Evolutionary conservation across 1,140 invertebrate genomes (phyloP).

Genomic region (Samia ricini): DNA sequence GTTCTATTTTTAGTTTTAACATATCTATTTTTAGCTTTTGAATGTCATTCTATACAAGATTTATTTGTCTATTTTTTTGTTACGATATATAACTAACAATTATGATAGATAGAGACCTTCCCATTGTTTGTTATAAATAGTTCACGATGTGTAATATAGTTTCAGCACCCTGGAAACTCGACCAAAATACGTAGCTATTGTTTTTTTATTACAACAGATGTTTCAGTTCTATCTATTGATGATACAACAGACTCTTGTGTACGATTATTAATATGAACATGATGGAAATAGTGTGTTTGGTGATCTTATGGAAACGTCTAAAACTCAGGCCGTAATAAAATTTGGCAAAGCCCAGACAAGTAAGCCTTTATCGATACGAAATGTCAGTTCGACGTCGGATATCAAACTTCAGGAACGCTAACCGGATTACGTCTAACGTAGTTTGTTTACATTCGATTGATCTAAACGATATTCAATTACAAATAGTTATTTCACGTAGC

Average conservation of each 20-base stretch:
- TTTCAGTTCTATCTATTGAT: constrained; percentile 1
- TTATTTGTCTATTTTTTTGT: background rate
- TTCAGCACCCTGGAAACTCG: background rate
- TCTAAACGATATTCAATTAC: background rate
- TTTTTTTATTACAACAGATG: constrained; percentile 14
- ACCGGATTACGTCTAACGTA: constrained; percentile 2
- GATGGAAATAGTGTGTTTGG: background rate
- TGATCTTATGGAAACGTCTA: constrained; percentile 1
- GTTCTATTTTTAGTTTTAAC: background rate
- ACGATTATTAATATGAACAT: background rate
- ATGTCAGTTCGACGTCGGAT: constrained; percentile 7
- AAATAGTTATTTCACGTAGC: background rate
- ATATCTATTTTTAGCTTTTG: background rate
- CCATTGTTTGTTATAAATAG: constrained; percentile 7
- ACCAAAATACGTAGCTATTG: constrained; percentile 11
- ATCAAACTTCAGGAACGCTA: background rate
- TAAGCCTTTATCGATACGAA: constrained; percentile 4
- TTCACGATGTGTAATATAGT: constrained; percentile 7
- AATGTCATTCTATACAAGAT: background rate
- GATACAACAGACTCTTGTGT: background rate
- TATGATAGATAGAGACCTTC: background rate
- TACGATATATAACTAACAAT: constrained; percentile 3
- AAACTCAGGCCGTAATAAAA: background rate
- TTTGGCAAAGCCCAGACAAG: background rate
- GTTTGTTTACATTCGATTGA: background rate